Conservation (phyloP, 2,113 vertebrate species). For the Cygnus buccinator region DNA sequence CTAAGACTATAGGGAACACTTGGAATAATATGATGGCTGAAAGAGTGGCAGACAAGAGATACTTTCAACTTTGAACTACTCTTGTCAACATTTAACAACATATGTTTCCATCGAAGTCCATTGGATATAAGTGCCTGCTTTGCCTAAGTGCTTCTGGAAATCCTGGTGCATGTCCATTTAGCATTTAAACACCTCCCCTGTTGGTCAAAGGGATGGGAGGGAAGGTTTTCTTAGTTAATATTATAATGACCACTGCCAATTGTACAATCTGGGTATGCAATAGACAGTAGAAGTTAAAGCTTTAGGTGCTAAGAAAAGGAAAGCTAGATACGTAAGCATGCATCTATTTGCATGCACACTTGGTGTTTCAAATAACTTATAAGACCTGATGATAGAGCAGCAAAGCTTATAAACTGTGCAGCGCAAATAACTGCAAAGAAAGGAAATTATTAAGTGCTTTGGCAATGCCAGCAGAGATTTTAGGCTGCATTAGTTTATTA, state of each 20-base stretch:
- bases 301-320: background rate
- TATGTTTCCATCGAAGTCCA: background rate
- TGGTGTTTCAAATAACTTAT: background rate
- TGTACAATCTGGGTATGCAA: background rate
- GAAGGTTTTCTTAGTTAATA: background rate
- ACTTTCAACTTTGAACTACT: background rate
- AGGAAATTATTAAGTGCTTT: conserved; percentile 42
- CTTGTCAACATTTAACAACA: background rate
- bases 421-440: conserved; percentile 8
- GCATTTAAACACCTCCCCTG: background rate
- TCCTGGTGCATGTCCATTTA: background rate
- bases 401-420: background rate
- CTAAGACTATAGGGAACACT: background rate
- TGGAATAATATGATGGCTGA: background rate
- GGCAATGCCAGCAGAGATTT: conserved; percentile 32
- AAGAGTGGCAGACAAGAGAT: background rate
- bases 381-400: background rate
- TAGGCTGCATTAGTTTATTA: conserved; percentile 40
- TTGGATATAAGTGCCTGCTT: background rate
- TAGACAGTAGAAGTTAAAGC: background rate
- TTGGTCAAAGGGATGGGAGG: background rate
- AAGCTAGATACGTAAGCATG: background rate
- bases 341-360: background rate
- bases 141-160: background rate
- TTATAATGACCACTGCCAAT: background rate